Conservation (phyloP, 2,888 invertebrate species). For the Athripsodes cinereus region DNA sequence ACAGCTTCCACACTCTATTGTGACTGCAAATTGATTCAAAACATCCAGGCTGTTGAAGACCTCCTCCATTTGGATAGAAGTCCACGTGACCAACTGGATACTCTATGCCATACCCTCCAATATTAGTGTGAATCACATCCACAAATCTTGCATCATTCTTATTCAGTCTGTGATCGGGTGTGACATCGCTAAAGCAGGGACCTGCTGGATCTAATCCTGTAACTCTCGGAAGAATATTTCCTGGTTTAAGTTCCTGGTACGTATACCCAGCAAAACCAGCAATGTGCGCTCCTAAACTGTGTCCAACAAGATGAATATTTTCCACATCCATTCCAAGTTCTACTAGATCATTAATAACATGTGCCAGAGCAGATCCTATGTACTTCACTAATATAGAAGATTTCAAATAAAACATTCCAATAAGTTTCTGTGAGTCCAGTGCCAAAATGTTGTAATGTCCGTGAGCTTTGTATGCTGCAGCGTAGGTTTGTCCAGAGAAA, state of each 20-base stretch:
- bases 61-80: conserved; percentile 47
- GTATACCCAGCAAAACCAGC: conserved; percentile 22
- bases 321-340: conserved; percentile 9
- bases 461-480: conserved; percentile 16
- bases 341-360: conserved; percentile 6
- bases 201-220: conserved; percentile 47
- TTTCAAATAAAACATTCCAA: conserved; percentile 12
- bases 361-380: conserved; percentile 16
- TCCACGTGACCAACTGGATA: conserved; percentile 44
- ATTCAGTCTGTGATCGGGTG: conserved; percentile 35
- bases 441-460: conserved; percentile 19
- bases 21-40: conserved; percentile 29
- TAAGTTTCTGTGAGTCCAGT: conserved; percentile 19
- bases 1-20: conserved; percentile 17
- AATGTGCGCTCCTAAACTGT: conserved; percentile 27
- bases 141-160: conserved; percentile 44
- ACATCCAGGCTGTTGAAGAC: conserved; percentile 45
- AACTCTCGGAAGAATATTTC: conserved; percentile 24
- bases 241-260: conserved; percentile 13
- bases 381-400: conserved; percentile 15
- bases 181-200: conserved; percentile 40
- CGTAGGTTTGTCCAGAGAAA: conserved; percentile 6
- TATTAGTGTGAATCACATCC: conserved; percentile 48
- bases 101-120: conserved; percentile 41
- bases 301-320: conserved; percentile 25